Evolutionary conservation across 1,140 invertebrate species (phyloP).

Genomic region (Drosophila aff.): DNA sequence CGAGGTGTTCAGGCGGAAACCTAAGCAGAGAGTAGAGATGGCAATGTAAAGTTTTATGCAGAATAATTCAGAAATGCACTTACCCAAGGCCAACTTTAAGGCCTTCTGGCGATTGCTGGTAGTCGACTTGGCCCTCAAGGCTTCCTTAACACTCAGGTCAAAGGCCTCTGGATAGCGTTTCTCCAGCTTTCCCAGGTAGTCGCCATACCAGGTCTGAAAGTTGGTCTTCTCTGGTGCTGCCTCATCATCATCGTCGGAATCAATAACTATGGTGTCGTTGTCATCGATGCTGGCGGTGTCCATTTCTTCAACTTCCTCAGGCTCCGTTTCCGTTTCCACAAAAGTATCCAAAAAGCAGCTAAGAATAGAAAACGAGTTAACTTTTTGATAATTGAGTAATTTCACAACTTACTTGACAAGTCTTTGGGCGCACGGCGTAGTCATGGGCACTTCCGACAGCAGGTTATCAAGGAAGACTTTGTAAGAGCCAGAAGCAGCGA

Average conservation of each 20-base stretch:
- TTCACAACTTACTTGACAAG: conserved; percentile 85
- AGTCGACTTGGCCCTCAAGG: conserved; percentile 61
- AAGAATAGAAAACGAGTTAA: conserved; percentile 42
- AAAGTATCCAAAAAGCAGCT: conserved; percentile 85
- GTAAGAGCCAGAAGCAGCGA: conserved; percentile 20
- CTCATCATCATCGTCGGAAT: conserved; percentile 80
- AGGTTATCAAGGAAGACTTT: conserved; percentile 67
- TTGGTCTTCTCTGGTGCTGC: conserved; percentile 36
- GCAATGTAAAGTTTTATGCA: background rate
- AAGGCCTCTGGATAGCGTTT: conserved; percentile 89
- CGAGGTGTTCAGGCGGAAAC: conserved; percentile 86
- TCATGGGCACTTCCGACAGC: conserved; percentile 58
- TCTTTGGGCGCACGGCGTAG: conserved; percentile 70
- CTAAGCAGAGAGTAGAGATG: conserved; percentile 37
- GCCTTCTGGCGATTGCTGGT: conserved; percentile 62
- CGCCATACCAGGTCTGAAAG: conserved; percentile 86
- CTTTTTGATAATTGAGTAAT: background rate
- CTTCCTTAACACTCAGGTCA: conserved; percentile 87
- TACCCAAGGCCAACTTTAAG: conserved; percentile 76
- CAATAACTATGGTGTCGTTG: conserved; percentile 84
- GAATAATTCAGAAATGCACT: background rate
- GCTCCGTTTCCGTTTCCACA: conserved; percentile 23
- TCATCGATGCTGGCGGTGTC: conserved; percentile 46
- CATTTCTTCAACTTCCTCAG: conserved; percentile 11
- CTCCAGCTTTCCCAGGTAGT: conserved; percentile 87